Conservation (phyloP, 2,888 invertebrate genomes). For the Xestia rhomboidea region DNA sequence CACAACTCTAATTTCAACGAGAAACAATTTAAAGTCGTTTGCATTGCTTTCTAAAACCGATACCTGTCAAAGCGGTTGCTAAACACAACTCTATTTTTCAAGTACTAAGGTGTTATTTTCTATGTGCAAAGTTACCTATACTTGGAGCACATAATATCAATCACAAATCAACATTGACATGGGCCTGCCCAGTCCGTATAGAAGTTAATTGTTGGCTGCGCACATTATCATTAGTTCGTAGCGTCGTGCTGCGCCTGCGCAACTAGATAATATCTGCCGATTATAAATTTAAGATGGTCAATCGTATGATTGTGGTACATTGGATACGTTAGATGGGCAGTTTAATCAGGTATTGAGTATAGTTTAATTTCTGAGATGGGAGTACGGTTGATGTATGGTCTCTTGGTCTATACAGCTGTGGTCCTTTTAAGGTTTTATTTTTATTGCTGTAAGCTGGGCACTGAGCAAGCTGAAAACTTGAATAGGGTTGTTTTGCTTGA, state of each 20-base stretch:
- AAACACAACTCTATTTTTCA: conserved; percentile 3
- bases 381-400: conserved; percentile 15
- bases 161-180: conserved; percentile 87
- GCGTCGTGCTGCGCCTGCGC: conserved; percentile 74
- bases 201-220: conserved; percentile 84
- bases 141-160: conserved; percentile 83
- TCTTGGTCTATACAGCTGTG: conserved; percentile 6
- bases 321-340: conserved; percentile 50
- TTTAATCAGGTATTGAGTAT: conserved; percentile 45
- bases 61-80: neutral
- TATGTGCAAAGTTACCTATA: conserved; percentile 29
- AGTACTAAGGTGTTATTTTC: neutral
- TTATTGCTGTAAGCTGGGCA: neutral
- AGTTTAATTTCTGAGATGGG: conserved; percentile 53
- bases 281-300: conserved; percentile 75
- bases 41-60: conserved; percentile 20
- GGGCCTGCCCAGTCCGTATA: conserved; percentile 83
- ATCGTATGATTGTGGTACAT: conserved; percentile 64
- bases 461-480: neutral
- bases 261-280: conserved; percentile 78
- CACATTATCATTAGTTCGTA: conserved; percentile 80
- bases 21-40: conserved; percentile 39
- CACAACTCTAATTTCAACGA: conserved; percentile 15
- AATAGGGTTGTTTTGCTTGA: neutral
- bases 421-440: conserved; percentile 2